phyloP scores from a whole-genome alignment of 35 echinoderm and acorn worm genomes.

The Ptychodera flava region DNA sequence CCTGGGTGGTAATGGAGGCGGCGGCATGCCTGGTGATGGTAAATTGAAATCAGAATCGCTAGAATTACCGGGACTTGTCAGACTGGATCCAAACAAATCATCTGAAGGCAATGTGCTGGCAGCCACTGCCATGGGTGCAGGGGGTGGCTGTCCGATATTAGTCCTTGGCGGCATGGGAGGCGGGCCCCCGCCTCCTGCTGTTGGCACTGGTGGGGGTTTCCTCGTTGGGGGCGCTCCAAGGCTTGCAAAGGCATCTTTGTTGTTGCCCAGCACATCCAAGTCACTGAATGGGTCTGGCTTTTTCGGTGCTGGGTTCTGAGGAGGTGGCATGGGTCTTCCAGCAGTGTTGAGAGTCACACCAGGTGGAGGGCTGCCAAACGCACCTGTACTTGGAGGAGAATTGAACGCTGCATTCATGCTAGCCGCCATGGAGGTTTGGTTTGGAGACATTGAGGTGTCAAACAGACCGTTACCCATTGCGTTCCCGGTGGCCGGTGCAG shows the following conservation, averaged over 20 bases:
- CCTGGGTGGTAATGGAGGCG: conserved; percentile 42
- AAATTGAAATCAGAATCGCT: conserved; percentile 17
- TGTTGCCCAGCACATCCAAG: conserved; percentile 52
- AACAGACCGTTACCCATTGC: not conserved
- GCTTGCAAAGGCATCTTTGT: conserved; percentile 66
- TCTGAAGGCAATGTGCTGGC: not conserved
- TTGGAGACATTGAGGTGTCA: not conserved
- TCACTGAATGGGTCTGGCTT: conserved; percentile 85
- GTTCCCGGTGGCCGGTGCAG: conserved; percentile 19
- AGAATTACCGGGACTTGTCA: not conserved
- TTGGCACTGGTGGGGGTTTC: conserved; percentile 5
- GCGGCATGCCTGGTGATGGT: conserved; percentile 38
- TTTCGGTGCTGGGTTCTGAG: not conserved
- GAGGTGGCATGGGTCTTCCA: conserved; percentile 21
- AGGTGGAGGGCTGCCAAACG: not conserved
- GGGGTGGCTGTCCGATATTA: not conserved
- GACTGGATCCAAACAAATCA: not conserved
- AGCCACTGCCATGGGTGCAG: conserved; percentile 2
- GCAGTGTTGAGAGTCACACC: not conserved
- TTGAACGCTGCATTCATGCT: not conserved
- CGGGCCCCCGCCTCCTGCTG: not conserved
- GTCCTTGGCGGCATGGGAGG: too few species aligned
- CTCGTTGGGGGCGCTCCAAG: conserved; percentile 3
- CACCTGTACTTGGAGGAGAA: too few species aligned
- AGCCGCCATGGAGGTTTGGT: not conserved